These are phyloP conservation scores for Picus viridis DNA, from an alignment of 2,797 vertebrate species.

Conservation along the genomic window DNA sequence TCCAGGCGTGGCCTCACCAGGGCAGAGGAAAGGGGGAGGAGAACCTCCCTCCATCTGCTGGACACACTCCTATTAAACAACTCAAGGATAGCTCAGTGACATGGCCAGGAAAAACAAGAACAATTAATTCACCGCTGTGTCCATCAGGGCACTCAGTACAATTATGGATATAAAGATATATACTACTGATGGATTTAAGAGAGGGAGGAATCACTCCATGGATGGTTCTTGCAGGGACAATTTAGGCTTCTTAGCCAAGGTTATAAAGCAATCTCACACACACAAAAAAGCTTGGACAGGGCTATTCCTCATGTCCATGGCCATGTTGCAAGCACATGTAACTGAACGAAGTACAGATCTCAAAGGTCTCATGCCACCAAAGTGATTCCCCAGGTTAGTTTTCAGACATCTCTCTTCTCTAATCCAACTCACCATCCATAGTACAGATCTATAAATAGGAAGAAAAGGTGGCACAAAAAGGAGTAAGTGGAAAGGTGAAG, in stretches of 20 bases:
- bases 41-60: no score
- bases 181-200: neutral
- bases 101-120: neutral
- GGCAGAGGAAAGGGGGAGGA: no score
- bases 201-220: neutral
- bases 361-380: neutral
- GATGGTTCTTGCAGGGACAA: neutral
- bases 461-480: neutral
- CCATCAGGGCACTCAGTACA: neutral
- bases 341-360: no score
- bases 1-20: no score
- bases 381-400: neutral
- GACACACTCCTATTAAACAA: neutral
- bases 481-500: neutral
- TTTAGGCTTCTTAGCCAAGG: neutral
- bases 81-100: neutral
- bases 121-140: neutral
- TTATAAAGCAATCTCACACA: neutral
- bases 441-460: neutral
- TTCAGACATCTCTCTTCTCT: neutral
- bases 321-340: accelerated
- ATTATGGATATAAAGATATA: neutral
- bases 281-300: neutral
- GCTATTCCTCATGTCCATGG: neutral
- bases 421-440: neutral